Base-by-base conservation (phyloP, 2,113 vertebrate genomes). In the Stictonetta naevosa region DNA sequence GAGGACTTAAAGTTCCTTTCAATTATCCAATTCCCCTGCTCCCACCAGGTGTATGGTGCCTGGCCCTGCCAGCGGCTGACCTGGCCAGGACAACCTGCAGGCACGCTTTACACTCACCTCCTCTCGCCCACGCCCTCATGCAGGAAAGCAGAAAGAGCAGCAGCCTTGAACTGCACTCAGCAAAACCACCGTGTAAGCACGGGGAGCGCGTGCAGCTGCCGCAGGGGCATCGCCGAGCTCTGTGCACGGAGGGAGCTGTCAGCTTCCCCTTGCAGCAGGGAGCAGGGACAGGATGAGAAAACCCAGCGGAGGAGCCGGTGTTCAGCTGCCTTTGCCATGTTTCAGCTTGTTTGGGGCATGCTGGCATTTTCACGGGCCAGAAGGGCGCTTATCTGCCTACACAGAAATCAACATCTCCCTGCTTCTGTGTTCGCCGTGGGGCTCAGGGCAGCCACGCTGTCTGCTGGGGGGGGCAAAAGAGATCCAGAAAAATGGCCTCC, bases 1-100 rank as follows among this genome's bases (percentile, higher is more conserved):
- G n/a, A 88, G 87, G 74, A 72, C 91, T 87, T 95, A 87, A 91
- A 90, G 91, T 87, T 21, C 40, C 53, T 62, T 89, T 67, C 66
- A 73, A 90, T 74, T 73, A 91, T 59, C 48, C 6, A 36, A 46
- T 71, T 85, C 9, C 19, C 14, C 26, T 0, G 5, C 36, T 66
- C 21, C 28, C 50, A 60, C 62, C 44, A 69, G 20, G 55, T 81
- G 79, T 80, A 88, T 88, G 34, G 28, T 53, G 66, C 60, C 40
- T 36, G 72, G 74, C 38, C 38, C 59, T 67, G 81, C 48, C 50
- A 73, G 44, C 23, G 2, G 48, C 53, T 67, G 3, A n/a, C 34
- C 48, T 21, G 21, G n/a, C 11, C 50, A 11, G 76, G 63, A 48
- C 60, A 78, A 44, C 23, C 8, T 25, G 71, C 16, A 67, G 23